phyloP scores from a whole-genome alignment of 2,797 vertebrate genomes.

The Delichon dasypus region DNA sequence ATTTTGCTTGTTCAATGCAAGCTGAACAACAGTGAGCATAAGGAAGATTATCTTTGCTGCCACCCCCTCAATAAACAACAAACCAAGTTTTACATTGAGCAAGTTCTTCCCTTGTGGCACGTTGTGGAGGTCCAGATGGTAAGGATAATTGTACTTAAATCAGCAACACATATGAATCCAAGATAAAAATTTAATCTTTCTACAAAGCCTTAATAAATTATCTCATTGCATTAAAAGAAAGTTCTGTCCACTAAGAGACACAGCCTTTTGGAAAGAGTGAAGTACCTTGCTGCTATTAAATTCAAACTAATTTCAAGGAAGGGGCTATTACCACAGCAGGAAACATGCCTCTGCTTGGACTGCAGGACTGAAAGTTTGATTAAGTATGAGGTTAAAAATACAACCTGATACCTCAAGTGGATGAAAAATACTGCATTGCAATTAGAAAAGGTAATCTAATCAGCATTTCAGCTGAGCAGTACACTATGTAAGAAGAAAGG shows the following conservation, averaged over 20 bases:
- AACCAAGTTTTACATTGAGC: not conserved
- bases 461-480: not conserved
- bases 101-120: not conserved
- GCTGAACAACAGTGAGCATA: not conserved
- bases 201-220: not conserved
- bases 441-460: not conserved
- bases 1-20: not conserved
- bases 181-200: not conserved
- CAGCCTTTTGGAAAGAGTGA: not conserved
- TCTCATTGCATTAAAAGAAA: not conserved
- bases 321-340: not conserved
- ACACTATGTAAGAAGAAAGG: not conserved
- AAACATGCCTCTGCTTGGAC: not conserved
- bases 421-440: not conserved
- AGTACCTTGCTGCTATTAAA: not conserved
- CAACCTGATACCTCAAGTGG: not conserved
- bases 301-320: not conserved
- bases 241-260: not conserved
- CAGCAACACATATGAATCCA: not conserved
- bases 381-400: slow-evolving; percentile 20
- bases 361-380: not conserved
- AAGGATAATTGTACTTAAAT: not conserved
- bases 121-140: not conserved
- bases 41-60: not conserved
- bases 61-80: not conserved